phyloP scores from a whole-genome alignment of 1,140 invertebrate species.

The Formica selysi region DNA sequence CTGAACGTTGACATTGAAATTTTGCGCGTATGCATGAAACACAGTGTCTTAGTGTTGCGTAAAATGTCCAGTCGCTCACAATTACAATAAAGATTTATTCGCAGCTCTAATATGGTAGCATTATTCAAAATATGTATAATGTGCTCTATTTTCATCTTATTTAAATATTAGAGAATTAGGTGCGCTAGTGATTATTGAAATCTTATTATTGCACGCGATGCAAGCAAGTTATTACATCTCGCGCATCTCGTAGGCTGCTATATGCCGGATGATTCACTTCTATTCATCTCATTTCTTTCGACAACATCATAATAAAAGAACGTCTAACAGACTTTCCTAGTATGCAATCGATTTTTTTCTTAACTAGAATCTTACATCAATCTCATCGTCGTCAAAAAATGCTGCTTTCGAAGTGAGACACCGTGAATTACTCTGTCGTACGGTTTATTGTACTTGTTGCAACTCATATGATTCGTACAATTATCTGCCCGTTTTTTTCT shows the following conservation, averaged over 20 bases:
- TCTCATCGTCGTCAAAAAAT: constrained; percentile 2
- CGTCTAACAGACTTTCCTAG: neutral
- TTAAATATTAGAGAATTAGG: constrained; percentile 39
- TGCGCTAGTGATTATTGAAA: constrained; percentile 54
- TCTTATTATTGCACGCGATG: constrained; percentile 49
- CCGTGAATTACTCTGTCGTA: neutral
- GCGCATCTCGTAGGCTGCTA: constrained; percentile 30
- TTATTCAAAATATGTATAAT: constrained; percentile 59
- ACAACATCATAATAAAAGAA: neutral
- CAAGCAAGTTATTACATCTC: constrained; percentile 3
- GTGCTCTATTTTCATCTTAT: constrained; percentile 35
- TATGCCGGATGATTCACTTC: neutral
- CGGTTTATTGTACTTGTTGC: constrained; percentile 42
- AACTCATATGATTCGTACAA: constrained; percentile 31
- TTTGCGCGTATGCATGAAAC: neutral
- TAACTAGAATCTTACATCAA: neutral
- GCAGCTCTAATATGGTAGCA: constrained; percentile 35
- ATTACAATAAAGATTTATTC: constrained; percentile 22
- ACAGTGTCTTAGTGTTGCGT: neutral
- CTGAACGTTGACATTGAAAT: constrained; percentile 15
- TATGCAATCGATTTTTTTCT: neutral
- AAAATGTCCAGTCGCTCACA: constrained; percentile 21
- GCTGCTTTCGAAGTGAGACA: neutral
- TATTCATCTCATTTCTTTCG: neutral
- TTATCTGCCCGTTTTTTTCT: constrained; percentile 15